Evolutionary conservation across 1,140 invertebrate genomes (phyloP), one percentile per base, ranked within the genome.

Genomic region (Drosophila nasuta): DNA sequence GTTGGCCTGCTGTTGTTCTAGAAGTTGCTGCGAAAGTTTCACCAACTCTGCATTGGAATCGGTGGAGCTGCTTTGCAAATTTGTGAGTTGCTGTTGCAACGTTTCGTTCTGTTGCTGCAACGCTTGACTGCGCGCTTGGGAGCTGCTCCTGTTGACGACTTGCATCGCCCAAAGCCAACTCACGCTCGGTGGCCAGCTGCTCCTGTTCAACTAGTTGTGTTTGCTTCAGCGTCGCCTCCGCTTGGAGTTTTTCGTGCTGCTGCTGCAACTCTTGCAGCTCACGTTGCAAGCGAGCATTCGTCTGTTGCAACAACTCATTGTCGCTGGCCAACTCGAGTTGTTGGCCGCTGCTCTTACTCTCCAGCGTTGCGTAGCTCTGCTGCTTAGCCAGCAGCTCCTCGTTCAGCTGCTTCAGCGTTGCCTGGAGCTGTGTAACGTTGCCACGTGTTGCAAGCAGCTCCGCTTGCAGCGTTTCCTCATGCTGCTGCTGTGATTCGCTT

Each of bases 181-280:
- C 85, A 0, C 71, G 75, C 45, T 88, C 66, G 1, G 81, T 77
- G 25, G 51, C 33, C 41, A 77, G 58, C 43, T 88, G 91, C 28
- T 90, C 75, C n/a, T 82, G 56, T 7, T 66, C 71, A 0, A 49
- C 54, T 0, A 87, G 56, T 17, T 92, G 92, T 20, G 80, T 71
- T 0, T 80, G 77, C 65, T 93, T 85, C 7, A 70, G 64, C 28
- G 92, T 83, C 1, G 93, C 38, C 65, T 93, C 92, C 3, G 71
- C 56, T 56, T 65, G 63, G 0, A 54, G 43, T 25, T 82, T 91
- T 46, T 92, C 81, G 5, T 93, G 87, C 5, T 71, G 75, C 56
- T 92, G 80, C 15, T 93, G 93, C 20, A 93, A 70, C 30, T 91
- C 77, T n/a, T 85, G 79, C 2, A 93, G 83, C 62, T 94, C 93